phyloP scores from a whole-genome alignment of 2,888 invertebrate genomes.

The Muschampia plurimacula region DNA sequence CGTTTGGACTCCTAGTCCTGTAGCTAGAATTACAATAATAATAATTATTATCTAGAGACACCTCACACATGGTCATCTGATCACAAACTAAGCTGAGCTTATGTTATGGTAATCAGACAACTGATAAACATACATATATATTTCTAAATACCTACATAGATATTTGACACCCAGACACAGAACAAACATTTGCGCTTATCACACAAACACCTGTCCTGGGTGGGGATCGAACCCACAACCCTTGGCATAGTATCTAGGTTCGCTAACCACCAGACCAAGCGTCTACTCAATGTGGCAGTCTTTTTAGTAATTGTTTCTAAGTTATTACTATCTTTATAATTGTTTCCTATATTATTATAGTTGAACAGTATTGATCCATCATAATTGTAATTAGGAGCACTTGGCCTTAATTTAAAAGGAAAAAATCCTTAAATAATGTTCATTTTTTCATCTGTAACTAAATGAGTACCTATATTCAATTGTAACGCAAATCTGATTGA shows the following conservation, averaged over 20 bases:
- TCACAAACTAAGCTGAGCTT: too few species aligned
- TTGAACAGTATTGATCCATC: conserved; percentile 4
- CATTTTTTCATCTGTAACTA: not conserved
- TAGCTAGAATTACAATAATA: not conserved
- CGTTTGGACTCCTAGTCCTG: not conserved
- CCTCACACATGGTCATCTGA: too few species aligned
- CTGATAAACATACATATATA: too few species aligned
- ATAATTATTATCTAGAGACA: too few species aligned
- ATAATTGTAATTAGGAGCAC: conserved; percentile 10
- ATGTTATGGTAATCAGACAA: too few species aligned
- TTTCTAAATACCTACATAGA: too few species aligned
- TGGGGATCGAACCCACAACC: too few species aligned
- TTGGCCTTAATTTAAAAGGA: not conserved
- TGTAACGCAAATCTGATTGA: conserved; percentile 10
- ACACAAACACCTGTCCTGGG: too few species aligned
- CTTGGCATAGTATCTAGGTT: too few species aligned
- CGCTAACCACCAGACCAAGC: too few species aligned
- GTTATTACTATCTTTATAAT: not conserved
- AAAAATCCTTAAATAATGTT: not conserved
- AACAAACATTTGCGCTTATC: too few species aligned
- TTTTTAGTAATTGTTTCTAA: not conserved
- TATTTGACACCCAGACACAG: too few species aligned
- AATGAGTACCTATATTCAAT: conserved; percentile 3
- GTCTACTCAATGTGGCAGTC: not conserved
- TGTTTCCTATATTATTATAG: not conserved